Evolutionary conservation across 1,140 invertebrate species (phyloP).

Genomic region (Antheraea mylitta): DNA sequence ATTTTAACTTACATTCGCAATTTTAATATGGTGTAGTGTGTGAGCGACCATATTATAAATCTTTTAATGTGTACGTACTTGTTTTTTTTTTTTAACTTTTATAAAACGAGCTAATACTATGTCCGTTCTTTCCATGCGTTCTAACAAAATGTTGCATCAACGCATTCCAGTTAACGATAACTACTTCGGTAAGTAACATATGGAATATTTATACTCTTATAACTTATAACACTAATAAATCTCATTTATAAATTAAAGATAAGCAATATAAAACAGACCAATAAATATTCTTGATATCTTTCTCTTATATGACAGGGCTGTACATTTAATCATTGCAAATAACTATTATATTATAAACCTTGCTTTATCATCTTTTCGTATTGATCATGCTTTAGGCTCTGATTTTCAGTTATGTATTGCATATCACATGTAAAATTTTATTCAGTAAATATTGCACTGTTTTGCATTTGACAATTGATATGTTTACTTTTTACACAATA

Average conservation of each 20-base stretch:
- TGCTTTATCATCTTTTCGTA: slow-evolving; percentile 20
- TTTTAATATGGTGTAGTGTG: slow-evolving; percentile 26
- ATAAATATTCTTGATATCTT: neutral
- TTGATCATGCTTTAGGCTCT: slow-evolving; percentile 1
- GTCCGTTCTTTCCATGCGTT: slow-evolving; percentile 68
- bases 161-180: slow-evolving; percentile 91
- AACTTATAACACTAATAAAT: neutral
- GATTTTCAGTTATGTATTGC: too few relatives aligned
- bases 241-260: neutral
- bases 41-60: slow-evolving; percentile 16
- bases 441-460: slow-evolving; percentile 16
- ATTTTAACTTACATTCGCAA: neutral
- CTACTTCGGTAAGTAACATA: slow-evolving; percentile 95
- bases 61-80: slow-evolving; percentile 15
- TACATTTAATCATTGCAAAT: neutral
- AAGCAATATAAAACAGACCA: neutral
- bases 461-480: neutral
- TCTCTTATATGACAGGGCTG: neutral
- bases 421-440: slow-evolving; percentile 5
- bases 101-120: slow-evolving; percentile 41
- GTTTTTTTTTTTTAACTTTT: slow-evolving; percentile 19
- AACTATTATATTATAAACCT: neutral
- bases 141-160: slow-evolving; percentile 66
- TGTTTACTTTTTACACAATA: neutral
- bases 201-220: neutral